Conservation (phyloP, 2,113 vertebrate species). For the Scytalopus superciliaris region DNA sequence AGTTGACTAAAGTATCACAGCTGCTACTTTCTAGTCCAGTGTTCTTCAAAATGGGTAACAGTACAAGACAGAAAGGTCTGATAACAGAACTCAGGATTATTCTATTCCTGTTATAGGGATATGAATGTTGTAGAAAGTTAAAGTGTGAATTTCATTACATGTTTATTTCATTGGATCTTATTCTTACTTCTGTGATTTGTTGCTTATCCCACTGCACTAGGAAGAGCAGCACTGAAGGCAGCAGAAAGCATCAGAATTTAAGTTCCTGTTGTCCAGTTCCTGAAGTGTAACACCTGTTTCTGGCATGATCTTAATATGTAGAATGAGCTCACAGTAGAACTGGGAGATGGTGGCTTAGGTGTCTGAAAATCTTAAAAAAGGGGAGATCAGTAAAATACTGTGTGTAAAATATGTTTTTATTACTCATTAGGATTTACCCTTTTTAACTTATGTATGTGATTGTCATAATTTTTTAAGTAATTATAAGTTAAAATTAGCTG, state of each 20-base stretch:
- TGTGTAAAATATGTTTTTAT: not conserved
- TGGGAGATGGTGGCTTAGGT: slow-evolving; percentile 21
- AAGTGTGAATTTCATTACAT: not conserved
- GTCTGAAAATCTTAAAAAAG: not conserved
- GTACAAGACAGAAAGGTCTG: not conserved
- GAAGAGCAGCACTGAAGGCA: slow-evolving; percentile 46
- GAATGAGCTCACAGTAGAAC: slow-evolving; percentile 17
- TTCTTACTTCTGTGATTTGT: not conserved
- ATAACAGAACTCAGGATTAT: not conserved
- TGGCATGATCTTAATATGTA: slow-evolving; percentile 26
- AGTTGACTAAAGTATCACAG: not conserved
- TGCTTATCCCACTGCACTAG: slow-evolving; percentile 52
- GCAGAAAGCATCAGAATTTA: slow-evolving; percentile 21
- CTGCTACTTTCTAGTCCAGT: not conserved
- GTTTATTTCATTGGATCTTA: not conserved
- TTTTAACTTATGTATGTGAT: not conserved
- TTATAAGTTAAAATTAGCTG: not conserved
- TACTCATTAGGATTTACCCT: not conserved
- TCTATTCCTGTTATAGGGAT: not conserved
- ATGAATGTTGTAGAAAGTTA: not conserved
- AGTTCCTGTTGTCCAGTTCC: slow-evolving; percentile 24
- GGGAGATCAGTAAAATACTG: not conserved
- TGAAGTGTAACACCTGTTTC: slow-evolving; percentile 44
- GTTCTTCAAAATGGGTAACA: not conserved
- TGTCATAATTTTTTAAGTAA: not conserved